Base-by-base conservation (phyloP, 1,140 invertebrate genomes). In the Monochamus saltuarius region DNA sequence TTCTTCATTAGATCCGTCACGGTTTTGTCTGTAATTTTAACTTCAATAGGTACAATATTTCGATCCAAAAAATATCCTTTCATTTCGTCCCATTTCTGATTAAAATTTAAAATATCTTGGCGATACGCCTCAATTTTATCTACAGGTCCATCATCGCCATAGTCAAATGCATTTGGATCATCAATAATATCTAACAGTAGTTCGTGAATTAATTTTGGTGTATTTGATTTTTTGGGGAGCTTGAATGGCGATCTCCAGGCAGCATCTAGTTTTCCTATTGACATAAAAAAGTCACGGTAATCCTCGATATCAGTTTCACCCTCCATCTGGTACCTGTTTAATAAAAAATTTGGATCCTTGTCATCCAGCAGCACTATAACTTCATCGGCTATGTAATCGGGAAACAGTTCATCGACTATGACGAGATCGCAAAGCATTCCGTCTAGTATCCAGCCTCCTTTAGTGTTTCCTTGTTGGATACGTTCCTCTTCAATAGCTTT, bases 391-490 rank as follows among this genome's bases (percentile, higher is more conserved):
- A 75, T 56, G 51, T 79, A 72, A n/a, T 78, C 73, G 14, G 70
- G 64, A 16, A 58, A 66, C 6, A 85, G 64, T 54, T 69, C 72
- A 53, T 69, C 66, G 74, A 83, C 79, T 62, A 76, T 72, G 59
- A 82, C 77, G n/a, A 72, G 36, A 61, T 81, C 74, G 11, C 74
- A 67, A 19, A 77, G 72, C 74, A 85, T 80, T 3, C 78, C 82
- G 70, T 85, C 83, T 22, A 86, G 71, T 59, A 86, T 78, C 78
- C 79, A 85, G 54, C 80, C 81, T 11, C 79, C 78, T 53, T 75
- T 50, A 60, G 59, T 52, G 61, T 66, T 65, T 57, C 68, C 38
- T 61, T 62, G 8, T 60, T 70, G 37, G 61, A 66, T 36, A 59
- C 64, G 61, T 58, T 70, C 58, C n/a, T 70, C 66, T 56, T 82